Base-by-base conservation (phyloP, 2,113 vertebrate species). In the Datnioides undecimradiatus region DNA sequence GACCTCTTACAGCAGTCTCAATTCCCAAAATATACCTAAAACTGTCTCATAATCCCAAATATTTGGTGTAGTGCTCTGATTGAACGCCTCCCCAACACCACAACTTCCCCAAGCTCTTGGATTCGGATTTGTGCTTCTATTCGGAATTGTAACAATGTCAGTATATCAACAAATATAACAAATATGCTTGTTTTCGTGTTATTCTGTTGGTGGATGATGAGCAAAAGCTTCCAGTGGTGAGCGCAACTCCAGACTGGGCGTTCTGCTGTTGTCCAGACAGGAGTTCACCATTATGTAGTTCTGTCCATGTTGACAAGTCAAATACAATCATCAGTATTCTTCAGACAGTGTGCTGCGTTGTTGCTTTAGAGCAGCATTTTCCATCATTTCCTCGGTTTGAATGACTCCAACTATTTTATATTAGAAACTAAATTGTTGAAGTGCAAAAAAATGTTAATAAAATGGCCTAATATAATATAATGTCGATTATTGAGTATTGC, bases 261-360 rank as follows among this genome's bases (percentile, higher is more conserved):
- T 73, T 67, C 60, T 66, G 40, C 46, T 84, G 80, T 33, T 19
- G 17, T 25, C 21, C 29, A 73, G 65, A 83, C 79, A 73, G 45
- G n/a, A 55, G 64, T 14, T 34, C 34, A 76, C 21, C n/a, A 8
- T 19, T n/a, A 52, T 46, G 27, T n/a, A 51, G 49, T 51, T 65
- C 12, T 52, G 41, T 43, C 9, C 55, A 4, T 57, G 40, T 45
- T 48, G n/a, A 46, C 49, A 80, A 59, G 71, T 73, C 21, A 58
- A 21, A 0, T 8, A 33, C 23, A 69, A 27, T 40, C 67, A 19
- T 54, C 0, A 54, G 31, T 58, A 55, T 46, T 52, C 34, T 72
- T 67, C 29, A 31, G 5, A 3, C 12, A 52, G 13, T 10, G 12
- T 19, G 12, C 23, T 67, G 34, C 76, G 55, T 84, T 69, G 76